A percentile compares a stretch with the other conserved stretches of the same genome.
Conservation (phyloP, 2,888 invertebrate species). For the Nephrotoma flavescens region DNA sequence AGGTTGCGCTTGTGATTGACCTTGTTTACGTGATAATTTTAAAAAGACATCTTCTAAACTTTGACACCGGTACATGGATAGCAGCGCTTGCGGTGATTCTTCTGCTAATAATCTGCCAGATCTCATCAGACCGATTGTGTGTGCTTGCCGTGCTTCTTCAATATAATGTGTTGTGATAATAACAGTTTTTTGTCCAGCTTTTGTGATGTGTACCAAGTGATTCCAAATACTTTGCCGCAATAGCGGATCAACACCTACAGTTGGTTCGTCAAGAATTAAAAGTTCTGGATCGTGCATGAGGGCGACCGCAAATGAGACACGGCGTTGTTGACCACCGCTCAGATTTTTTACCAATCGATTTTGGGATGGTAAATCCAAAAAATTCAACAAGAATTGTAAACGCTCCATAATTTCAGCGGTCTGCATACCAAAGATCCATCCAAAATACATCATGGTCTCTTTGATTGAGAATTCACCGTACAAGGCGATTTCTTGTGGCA, state of each 20-base stretch:
- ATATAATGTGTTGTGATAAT: constrained; percentile 90
- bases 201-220: constrained; percentile 78
- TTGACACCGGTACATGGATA: constrained; percentile 69
- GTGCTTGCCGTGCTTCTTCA: constrained; percentile 85
- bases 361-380: constrained; percentile 78
- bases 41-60: constrained; percentile 87
- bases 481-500: constrained; percentile 87
- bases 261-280: constrained; percentile 82
- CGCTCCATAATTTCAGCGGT: constrained; percentile 65
- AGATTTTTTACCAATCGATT: constrained; percentile 66
- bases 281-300: constrained; percentile 86
- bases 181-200: constrained; percentile 81
- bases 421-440: constrained; percentile 89
- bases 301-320: constrained; percentile 84
- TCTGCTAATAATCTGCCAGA: constrained; percentile 82
- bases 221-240: constrained; percentile 89
- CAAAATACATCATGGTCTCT: constrained; percentile 93
- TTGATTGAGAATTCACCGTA: constrained; percentile 87
- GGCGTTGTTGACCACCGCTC: constrained; percentile 80
- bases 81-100: constrained; percentile 69
- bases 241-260: constrained; percentile 83
- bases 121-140: constrained; percentile 86
- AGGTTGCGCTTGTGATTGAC: constrained; percentile 29
- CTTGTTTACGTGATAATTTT: constrained; percentile 71
- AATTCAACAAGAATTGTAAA: constrained; percentile 72